Conservation (phyloP, 1,140 invertebrate species). For the Stegodyphus mimosarum region DNA sequence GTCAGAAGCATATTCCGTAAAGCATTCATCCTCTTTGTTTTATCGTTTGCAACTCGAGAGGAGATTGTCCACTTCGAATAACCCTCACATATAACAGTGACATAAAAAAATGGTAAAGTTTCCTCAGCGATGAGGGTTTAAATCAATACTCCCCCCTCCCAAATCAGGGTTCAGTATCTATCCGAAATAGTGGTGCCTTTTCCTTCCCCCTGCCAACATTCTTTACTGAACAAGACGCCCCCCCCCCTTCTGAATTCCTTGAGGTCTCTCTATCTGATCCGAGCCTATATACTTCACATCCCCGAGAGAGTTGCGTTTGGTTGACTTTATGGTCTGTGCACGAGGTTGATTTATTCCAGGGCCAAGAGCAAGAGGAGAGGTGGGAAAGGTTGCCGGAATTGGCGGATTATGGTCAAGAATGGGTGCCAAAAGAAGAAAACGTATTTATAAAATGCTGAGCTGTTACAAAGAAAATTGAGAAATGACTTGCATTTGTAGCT, state of each 20-base stretch:
- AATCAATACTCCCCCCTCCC: slow-evolving; percentile 24
- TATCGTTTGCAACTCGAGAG: no score
- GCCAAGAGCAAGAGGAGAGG: slow-evolving; percentile 45
- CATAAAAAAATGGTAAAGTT: background rate
- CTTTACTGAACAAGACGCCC: background rate
- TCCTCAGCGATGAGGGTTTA: slow-evolving; percentile 13
- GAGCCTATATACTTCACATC: slow-evolving; percentile 32
- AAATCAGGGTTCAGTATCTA: slow-evolving; percentile 43
- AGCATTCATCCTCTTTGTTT: no score
- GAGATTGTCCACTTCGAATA: no score
- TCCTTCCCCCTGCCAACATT: slow-evolving; percentile 24
- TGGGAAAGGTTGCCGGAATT: slow-evolving; percentile 5
- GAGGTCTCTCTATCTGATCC: slow-evolving; percentile 50
- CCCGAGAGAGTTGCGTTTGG: slow-evolving; percentile 46
- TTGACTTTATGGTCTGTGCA: slow-evolving; percentile 60
- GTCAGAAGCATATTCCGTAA: no score
- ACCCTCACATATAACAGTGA: no score
- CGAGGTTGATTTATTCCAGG: slow-evolving; percentile 58
- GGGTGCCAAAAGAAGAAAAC: background rate
- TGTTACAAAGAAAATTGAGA: no score
- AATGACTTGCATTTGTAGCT: no score
- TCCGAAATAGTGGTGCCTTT: slow-evolving; percentile 22
- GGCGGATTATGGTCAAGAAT: background rate
- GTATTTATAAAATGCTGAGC: background rate
- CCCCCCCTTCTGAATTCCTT: slow-evolving; percentile 17